Base-by-base conservation (phyloP, 2,888 invertebrate genomes). In the Autographa gamma region DNA sequence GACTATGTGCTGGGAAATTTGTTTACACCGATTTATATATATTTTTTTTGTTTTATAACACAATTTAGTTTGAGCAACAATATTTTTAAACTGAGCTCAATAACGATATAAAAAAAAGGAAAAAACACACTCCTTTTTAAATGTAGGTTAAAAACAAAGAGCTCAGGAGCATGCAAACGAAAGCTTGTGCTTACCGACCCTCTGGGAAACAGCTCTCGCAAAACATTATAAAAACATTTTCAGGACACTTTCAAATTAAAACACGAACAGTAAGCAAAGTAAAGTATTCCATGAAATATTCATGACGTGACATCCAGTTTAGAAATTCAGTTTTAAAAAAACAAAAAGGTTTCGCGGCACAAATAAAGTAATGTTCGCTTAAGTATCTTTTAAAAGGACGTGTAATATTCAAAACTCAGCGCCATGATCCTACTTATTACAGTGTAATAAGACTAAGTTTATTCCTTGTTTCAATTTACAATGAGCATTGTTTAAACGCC, bases 251-350 rank as follows among this genome's bases (percentile, higher is more conserved):
- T 66, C 61, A 72, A 69, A 80, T 83, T 72, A 65, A 77, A 74
- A 77, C 60, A 64, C n/a, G 19, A 63, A 80, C 52, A 66, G 60
- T 60, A n/a, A n/a, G 25, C 25, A 52, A 73, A 67, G 73, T 63
- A 62, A 70, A 73, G 81, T 69, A 74, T 64, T 74, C 72, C 81
- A 81, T 81, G 67, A 77, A 83, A 81, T 74, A 81, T 83, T 81
- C 79, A 83, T 72, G 60, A 43, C 64, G 63, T 60, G 52, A 61
- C 67, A 77, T 66, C 48, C 66, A 78, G 74, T 77, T 77, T 71
- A 72, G 77, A 70, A 80, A 61, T 64, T 43, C 59, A 7, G 63
- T 72, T 77, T 72, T 64, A 64, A 63, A 67, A 64, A 59, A 41
- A 66, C 41, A 73, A 69, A 81, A 83, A 73, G 61, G 71, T 69